Conservation (phyloP, 2,888 invertebrate species). For the Noctua comes region DNA sequence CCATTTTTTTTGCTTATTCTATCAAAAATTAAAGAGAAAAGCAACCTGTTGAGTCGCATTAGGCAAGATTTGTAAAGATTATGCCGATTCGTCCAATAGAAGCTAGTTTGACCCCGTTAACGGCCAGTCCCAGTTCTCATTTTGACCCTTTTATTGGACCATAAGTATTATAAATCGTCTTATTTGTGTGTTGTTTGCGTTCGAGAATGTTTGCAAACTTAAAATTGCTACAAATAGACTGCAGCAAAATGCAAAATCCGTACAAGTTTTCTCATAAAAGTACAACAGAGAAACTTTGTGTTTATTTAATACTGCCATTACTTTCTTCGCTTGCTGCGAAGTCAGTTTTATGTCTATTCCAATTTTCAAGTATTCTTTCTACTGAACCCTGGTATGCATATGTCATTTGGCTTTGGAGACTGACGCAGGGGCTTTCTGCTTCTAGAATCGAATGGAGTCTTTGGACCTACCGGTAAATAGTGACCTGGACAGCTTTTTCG, state of each 20-base stretch:
- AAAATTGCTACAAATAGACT: conserved; percentile 17
- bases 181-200: background rate
- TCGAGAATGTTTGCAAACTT: conserved; percentile 10
- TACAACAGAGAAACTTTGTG: conserved; percentile 26
- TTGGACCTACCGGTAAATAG: background rate
- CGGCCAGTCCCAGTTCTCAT: background rate
- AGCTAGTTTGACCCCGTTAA: background rate
- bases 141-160: background rate
- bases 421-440: background rate
- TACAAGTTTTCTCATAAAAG: conserved; percentile 40
- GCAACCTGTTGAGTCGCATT: background rate
- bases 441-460: background rate
- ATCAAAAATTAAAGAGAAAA: background rate
- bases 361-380: background rate
- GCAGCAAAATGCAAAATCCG: conserved; percentile 19
- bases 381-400: background rate
- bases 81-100: conserved; percentile 11
- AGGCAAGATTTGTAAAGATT: conserved; percentile 6
- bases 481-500: background rate
- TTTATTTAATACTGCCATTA: conserved; percentile 22
- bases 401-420: background rate
- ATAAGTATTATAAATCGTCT: background rate
- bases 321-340: conserved; percentile 10
- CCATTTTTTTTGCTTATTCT: background rate
- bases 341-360: conserved; percentile 10